phyloP scores from a whole-genome alignment of 2,113 vertebrate species.

The Nyctereutes procyonoides region DNA sequence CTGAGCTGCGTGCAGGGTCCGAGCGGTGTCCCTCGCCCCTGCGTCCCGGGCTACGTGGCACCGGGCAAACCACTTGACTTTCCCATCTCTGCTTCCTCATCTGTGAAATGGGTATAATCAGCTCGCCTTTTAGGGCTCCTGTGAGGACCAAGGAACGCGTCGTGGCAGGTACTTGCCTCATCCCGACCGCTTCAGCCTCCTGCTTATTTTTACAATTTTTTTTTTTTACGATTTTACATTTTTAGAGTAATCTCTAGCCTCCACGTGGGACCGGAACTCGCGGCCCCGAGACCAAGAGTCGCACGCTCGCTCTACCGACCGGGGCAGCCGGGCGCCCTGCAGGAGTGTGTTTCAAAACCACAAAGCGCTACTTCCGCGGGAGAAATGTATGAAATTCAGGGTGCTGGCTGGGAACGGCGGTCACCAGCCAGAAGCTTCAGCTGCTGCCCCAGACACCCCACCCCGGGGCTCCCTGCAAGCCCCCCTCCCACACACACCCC shows the following conservation, averaged over 20 bases:
- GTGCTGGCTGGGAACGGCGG: rapidly evolving
- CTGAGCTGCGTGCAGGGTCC: rapidly evolving
- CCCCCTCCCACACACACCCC: background rate
- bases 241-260: background rate
- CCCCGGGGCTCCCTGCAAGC: rapidly evolving
- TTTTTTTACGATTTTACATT: background rate
- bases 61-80: background rate
- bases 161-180: background rate
- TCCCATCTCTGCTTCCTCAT: background rate
- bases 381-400: rapidly evolving
- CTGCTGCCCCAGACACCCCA: no score
- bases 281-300: background rate
- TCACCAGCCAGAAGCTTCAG: background rate
- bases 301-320: background rate
- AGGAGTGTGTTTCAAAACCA: background rate
- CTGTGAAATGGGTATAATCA: background rate
- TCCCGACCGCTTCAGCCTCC: rapidly evolving
- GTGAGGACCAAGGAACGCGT: rapidly evolving
- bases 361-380: background rate
- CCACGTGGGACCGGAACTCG: background rate
- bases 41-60: background rate
- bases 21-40: background rate
- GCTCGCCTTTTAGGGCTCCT: background rate
- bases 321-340: background rate
- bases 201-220: background rate